These are phyloP conservation scores for Neoscelio sp. DNA, from an alignment of 2,888 invertebrate genomes.

Conservation along the genomic window DNA sequence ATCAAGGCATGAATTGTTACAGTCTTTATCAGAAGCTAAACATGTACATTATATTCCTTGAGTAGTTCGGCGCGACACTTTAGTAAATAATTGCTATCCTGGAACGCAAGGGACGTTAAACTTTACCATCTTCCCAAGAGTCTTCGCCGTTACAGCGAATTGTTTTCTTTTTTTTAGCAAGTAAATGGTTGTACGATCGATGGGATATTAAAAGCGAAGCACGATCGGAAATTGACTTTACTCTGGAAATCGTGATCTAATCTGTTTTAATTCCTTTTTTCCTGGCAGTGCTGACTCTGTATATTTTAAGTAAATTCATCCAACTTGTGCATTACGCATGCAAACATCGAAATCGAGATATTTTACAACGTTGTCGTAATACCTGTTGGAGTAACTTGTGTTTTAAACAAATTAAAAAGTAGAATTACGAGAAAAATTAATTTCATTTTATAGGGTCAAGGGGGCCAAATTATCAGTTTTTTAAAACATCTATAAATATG, in stretches of 20 bases:
- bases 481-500: too few species aligned
- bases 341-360: conserved; percentile 34
- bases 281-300: not conserved
- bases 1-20: not conserved
- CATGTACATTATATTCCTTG: conserved; percentile 35
- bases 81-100: conserved; percentile 30
- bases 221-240: conserved; percentile 62
- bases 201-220: conserved; percentile 56
- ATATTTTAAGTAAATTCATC: conserved; percentile 47
- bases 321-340: conserved; percentile 43
- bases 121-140: conserved; percentile 15
- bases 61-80: conserved; percentile 30
- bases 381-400: too few species aligned
- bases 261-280: conserved; percentile 51
- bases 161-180: conserved; percentile 30
- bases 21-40: conserved; percentile 20
- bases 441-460: too few species aligned
- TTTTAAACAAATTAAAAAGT: too few species aligned
- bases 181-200: conserved; percentile 46
- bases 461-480: too few species aligned
- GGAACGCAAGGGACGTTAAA: conserved; percentile 37
- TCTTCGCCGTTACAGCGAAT: conserved; percentile 23
- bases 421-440: too few species aligned
- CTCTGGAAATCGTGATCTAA: conserved; percentile 51
- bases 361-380: conserved; percentile 24